Evolutionary conservation across 2,888 invertebrate species (phyloP).

Genomic region (Macropis europaea): DNA sequence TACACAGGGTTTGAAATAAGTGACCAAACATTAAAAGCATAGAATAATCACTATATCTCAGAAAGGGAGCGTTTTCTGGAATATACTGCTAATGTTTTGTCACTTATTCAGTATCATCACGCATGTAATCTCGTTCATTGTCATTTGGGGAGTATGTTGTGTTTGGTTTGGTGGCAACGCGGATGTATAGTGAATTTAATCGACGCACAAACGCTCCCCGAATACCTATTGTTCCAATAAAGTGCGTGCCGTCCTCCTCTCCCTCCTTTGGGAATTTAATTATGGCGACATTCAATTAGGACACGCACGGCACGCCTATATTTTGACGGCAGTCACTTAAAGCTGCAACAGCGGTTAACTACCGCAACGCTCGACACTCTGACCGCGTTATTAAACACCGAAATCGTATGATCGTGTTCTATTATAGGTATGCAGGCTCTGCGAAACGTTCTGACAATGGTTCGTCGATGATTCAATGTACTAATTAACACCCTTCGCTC

Average conservation of each 20-base stretch:
- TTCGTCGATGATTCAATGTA: not conserved
- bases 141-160: not conserved
- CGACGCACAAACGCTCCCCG: not conserved
- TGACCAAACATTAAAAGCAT: no score
- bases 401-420: not conserved
- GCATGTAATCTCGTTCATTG: no score
- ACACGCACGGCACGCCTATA: constrained; percentile 8
- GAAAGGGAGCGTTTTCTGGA: no score
- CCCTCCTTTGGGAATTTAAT: constrained; percentile 42
- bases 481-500: no score
- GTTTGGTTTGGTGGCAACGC: not conserved
- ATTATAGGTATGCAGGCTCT: not conserved
- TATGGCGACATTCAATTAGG: constrained; percentile 41
- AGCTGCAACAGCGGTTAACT: not conserved
- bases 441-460: not conserved
- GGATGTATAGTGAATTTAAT: not conserved
- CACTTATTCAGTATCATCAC: no score
- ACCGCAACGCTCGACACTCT: not conserved
- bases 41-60: no score
- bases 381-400: not conserved
- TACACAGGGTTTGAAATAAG: no score
- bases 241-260: constrained; percentile 20
- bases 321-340: constrained; percentile 23
- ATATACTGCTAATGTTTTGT: no score
- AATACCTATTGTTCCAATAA: constrained; percentile 29